These are phyloP conservation scores for Octonoba sinensis DNA, from an alignment of 2,888 invertebrate genomes.

Conservation along the genomic window DNA sequence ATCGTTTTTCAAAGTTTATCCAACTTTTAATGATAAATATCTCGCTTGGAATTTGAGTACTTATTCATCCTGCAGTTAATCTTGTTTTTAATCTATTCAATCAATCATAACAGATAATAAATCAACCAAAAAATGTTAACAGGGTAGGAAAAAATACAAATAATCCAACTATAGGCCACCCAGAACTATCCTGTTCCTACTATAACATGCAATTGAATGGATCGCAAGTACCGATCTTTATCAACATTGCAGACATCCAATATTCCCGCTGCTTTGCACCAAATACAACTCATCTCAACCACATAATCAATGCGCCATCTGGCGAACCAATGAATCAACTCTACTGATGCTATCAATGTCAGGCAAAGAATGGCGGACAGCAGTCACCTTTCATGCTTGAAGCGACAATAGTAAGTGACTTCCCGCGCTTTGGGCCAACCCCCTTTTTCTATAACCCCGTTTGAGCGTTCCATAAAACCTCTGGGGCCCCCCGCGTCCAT, in stretches of 20 bases:
- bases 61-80: too few species aligned
- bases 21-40: too few species aligned
- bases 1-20: too few species aligned
- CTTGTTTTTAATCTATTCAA: too few species aligned
- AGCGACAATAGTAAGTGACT: conserved; percentile 20
- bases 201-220: background rate
- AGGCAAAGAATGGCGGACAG: conserved; percentile 17
- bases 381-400: conserved; percentile 14
- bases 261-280: conserved; percentile 7
- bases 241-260: conserved; percentile 15
- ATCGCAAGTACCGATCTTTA: conserved; percentile 1
- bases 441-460: conserved; percentile 18
- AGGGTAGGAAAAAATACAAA: background rate
- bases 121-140: too few species aligned
- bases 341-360: conserved; percentile 48
- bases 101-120: too few species aligned
- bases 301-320: conserved; percentile 56
- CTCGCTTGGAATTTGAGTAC: too few species aligned
- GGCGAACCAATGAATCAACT: conserved; percentile 47
- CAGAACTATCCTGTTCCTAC: too few species aligned
- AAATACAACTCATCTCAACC: conserved; percentile 20
- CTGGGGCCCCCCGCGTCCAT: conserved; percentile 13
- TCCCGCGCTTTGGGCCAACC: background rate
- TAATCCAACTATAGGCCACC: conserved; percentile 1
- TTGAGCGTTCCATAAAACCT: background rate